These are phyloP conservation scores for Ancistrus triradiatus DNA, from an alignment of 2,113 vertebrate genomes.

Conservation along the genomic window DNA sequence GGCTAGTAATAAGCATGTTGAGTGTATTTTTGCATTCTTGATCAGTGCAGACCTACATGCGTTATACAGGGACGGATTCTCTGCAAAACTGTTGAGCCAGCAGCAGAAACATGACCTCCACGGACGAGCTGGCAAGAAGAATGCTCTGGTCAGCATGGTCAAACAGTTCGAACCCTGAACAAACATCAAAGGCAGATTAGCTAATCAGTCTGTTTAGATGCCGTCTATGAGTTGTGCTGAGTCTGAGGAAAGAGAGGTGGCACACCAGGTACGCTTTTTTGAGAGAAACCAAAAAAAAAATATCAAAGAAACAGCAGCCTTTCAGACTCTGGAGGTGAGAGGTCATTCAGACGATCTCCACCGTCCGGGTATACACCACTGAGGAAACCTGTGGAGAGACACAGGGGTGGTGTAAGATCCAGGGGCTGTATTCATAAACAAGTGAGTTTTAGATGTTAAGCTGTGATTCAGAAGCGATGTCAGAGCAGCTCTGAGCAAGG, in stretches of 20 bases:
- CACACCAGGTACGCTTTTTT: slow-evolving; percentile 76
- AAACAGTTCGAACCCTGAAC: slow-evolving; percentile 83
- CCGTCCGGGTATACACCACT: slow-evolving; percentile 71
- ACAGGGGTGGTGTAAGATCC: too few relatives aligned
- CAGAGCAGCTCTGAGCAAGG: too few relatives aligned
- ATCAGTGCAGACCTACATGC: slow-evolving; percentile 62
- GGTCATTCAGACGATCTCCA: slow-evolving; percentile 67
- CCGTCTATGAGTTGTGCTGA: neutral
- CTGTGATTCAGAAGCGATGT: too few relatives aligned
- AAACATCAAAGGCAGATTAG: slow-evolving; percentile 7
- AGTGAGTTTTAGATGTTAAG: too few relatives aligned
- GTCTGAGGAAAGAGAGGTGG: slow-evolving; percentile 1
- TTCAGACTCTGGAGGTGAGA: slow-evolving; percentile 68
- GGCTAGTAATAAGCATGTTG: neutral
- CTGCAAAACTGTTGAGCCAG: slow-evolving; percentile 82
- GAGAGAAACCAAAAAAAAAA: too few relatives aligned
- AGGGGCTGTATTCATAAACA: too few relatives aligned
- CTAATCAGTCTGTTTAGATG: neutral
- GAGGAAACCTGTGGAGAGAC: slow-evolving; percentile 70
- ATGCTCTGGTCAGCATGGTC: slow-evolving; percentile 80
- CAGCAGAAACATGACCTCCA: slow-evolving; percentile 85
- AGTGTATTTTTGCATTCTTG: neutral
- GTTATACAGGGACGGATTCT: slow-evolving; percentile 66
- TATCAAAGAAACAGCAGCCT: slow-evolving; percentile 77
- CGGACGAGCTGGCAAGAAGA: slow-evolving; percentile 79